Evolutionary conservation across 1,140 invertebrate genomes (phyloP).

Genomic region (Drosophila busckii): DNA sequence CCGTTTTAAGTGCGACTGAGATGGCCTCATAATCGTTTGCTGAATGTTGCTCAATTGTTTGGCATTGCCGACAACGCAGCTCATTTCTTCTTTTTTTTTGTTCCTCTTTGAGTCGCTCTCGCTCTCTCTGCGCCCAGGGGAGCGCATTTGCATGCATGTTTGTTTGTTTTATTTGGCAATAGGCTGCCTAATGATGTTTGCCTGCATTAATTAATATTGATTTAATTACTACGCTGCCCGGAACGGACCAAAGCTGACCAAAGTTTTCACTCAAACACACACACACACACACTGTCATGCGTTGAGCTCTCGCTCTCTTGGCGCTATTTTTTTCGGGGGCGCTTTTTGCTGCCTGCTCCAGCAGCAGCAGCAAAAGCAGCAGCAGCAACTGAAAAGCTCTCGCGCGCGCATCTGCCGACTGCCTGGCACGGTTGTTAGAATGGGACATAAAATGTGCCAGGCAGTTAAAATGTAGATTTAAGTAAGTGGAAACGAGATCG

Average conservation of each 20-base stretch:
- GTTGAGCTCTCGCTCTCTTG: slow-evolving; percentile 22
- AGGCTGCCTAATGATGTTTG: slow-evolving; percentile 42
- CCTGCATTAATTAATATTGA: slow-evolving; percentile 62
- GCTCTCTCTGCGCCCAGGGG: neutral
- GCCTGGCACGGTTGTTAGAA: slow-evolving; percentile 65
- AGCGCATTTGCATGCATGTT: slow-evolving; percentile 37
- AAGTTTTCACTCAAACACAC: slow-evolving; percentile 10
- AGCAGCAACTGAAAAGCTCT: slow-evolving; percentile 30
- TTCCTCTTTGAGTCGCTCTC: slow-evolving; percentile 7
- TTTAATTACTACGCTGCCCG: slow-evolving; percentile 58
- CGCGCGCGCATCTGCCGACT: slow-evolving; percentile 56
- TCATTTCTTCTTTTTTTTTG: slow-evolving; percentile 24
- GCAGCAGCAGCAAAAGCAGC: slow-evolving; percentile 11
- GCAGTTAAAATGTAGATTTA: slow-evolving; percentile 79
- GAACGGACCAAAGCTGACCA: slow-evolving; percentile 21
- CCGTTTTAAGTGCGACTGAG: slow-evolving; percentile 78
- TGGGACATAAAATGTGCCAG: slow-evolving; percentile 78
- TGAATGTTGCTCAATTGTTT: slow-evolving; percentile 73
- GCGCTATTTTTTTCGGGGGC: slow-evolving; percentile 30
- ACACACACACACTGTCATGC: neutral
- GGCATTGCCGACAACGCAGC: slow-evolving; percentile 20
- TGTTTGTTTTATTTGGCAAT: slow-evolving; percentile 18
- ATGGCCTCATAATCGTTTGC: slow-evolving; percentile 78
- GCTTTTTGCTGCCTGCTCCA: slow-evolving; percentile 22
- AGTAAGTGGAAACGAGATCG: slow-evolving; percentile 79